A percentile compares a stretch with the other conserved stretches of the same genome.
Conservation (phyloP, 2,113 vertebrate genomes). For the Sakesphorus luctuosus region DNA sequence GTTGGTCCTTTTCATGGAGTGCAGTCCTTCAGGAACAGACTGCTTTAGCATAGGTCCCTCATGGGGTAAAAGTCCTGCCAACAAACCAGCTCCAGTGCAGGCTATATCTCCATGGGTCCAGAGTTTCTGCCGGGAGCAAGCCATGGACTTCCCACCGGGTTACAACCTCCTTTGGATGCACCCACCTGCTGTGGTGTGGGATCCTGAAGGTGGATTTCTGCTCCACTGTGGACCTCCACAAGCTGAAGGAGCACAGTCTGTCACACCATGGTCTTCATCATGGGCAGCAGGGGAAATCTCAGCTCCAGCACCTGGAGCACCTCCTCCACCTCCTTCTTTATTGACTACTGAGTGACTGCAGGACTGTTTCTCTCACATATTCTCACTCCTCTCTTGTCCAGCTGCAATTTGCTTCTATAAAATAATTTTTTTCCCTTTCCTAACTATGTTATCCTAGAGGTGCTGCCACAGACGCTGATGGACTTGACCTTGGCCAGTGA, state of each 20-base stretch:
- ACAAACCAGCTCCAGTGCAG: background rate
- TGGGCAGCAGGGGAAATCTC: background rate
- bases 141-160: background rate
- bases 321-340: background rate
- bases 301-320: rapidly evolving
- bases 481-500: background rate
- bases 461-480: rapidly evolving
- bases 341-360: background rate
- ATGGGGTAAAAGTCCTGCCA: background rate
- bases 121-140: background rate
- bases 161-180: background rate
- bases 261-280: background rate
- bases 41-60: background rate
- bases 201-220: background rate
- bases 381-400: background rate
- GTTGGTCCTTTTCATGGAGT: background rate
- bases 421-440: background rate
- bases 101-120: background rate
- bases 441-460: background rate
- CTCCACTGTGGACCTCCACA: too few species aligned
- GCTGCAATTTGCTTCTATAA: background rate
- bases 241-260: background rate
- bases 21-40: background rate
- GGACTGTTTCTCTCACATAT: background rate
- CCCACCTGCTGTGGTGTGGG: rapidly evolving